These are phyloP conservation scores for Drosophila pegasa DNA, from an alignment of 2,888 invertebrate species.

Conservation along the genomic window DNA sequence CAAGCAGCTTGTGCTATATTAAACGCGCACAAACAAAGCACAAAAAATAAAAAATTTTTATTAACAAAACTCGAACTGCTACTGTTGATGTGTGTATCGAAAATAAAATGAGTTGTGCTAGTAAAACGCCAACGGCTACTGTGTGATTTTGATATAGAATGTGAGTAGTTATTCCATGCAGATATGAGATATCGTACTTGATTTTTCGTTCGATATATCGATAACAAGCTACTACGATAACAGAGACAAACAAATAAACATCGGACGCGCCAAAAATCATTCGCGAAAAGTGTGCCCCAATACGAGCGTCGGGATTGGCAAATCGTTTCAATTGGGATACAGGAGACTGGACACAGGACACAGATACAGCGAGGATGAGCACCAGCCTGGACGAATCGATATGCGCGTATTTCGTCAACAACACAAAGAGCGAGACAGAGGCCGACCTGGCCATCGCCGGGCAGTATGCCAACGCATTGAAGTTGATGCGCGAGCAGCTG, in stretches of 20 bases:
- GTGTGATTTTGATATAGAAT: neutral
- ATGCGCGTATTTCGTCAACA: slow-evolving; percentile 82
- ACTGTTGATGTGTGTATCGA: no score
- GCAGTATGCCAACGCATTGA: slow-evolving; percentile 64
- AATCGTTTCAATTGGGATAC: neutral
- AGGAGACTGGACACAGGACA: no score
- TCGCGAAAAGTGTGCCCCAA: slow-evolving; percentile 1
- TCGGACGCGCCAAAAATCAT: slow-evolving; percentile 40
- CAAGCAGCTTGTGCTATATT: no score
- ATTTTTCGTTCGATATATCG: slow-evolving; percentile 10
- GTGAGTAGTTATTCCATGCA: no score
- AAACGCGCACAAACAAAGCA: no score
- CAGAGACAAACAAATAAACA: neutral
- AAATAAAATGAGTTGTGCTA: no score
- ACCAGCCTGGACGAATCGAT: slow-evolving; percentile 81
- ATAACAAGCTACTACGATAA: slow-evolving; percentile 12
- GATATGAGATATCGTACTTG: neutral
- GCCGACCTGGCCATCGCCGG: slow-evolving; percentile 37
- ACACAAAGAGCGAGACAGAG: slow-evolving; percentile 39
- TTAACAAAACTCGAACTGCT: no score
- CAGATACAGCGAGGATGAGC: slow-evolving; percentile 45
- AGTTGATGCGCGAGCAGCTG: slow-evolving; percentile 76
- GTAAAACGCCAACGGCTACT: neutral
- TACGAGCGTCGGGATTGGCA: neutral
- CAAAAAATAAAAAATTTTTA: no score